Evolutionary conservation across 2,797 vertebrate genomes (phyloP), one percentile per base, ranked within the genome.

Genomic region (Lagodon rhomboides): DNA sequence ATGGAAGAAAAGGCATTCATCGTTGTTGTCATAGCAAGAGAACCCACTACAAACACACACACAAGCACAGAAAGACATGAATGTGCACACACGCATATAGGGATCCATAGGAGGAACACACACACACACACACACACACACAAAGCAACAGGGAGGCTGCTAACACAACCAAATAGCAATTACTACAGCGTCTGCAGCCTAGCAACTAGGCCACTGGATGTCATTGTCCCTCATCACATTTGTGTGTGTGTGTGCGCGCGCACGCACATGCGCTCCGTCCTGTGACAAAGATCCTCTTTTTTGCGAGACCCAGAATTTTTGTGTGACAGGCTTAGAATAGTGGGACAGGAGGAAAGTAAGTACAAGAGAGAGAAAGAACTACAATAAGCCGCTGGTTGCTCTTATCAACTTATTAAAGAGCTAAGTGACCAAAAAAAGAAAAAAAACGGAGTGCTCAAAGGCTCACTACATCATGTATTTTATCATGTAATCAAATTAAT

Each of bases 181-280:
- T 89, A 88, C 87, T 75, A 67, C 82, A 83, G 76, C 78, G 44
- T 91, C 78, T 74, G 91, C 87, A 88, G 74, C 92, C 91, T 90
- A 90, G 91, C 91, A 91, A 93, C 91, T 83, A 75, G 73, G 68
- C 89, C 84, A 76, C 87, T 91, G 85, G 82, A 89, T 90, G 87
- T 89, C 80, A 85, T 90, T 86, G 85, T 87, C 84, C 82, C 74
- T 75, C 75, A 75, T 86, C 72, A 53, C 71, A 73, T 83, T 73
- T 80, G 8, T 83, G 30, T 64, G 69, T 76, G 70, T 79, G 69
- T 80, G 46, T 64, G 65, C 73, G 56, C 75, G 73, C 70, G 69
- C 63, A 56, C 44, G 8, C 7, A 38, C 34, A 9, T 55, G 60
- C 1, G 23, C 10, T 9, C 61, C 55, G 49, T 83, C 64, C 75